Conservation (phyloP, 2,888 invertebrate species). For the Scaptomyza caliginosa region DNA sequence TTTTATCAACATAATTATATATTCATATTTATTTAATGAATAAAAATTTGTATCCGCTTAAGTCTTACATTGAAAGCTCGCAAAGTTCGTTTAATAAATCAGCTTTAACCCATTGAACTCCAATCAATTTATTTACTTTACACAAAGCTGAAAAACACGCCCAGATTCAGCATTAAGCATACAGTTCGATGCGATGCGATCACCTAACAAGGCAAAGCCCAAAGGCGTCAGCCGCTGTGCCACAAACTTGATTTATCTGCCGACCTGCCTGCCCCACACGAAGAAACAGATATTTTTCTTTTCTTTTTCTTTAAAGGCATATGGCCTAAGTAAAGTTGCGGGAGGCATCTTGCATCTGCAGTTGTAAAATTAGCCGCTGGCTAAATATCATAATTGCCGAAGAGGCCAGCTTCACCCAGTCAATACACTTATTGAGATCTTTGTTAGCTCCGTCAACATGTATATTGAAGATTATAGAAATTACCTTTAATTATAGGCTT, state of each 20-base stretch:
- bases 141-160: conserved; percentile 16
- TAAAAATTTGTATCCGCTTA: not conserved
- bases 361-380: conserved; percentile 51
- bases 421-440: conserved; percentile 38
- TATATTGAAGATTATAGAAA: conserved; percentile 33
- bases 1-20: not conserved
- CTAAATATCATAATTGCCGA: conserved; percentile 51
- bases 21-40: no score
- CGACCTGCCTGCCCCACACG: conserved; percentile 51
- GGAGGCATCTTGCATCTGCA: conserved; percentile 17
- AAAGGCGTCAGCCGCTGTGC: conserved; percentile 44
- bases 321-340: conserved; percentile 8
- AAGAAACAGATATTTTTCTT: conserved; percentile 18
- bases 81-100: conserved; percentile 35
- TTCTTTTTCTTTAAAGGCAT: conserved; percentile 19
- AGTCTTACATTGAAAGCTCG: not conserved
- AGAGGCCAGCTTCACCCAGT: conserved; percentile 10
- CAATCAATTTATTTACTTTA: conserved; percentile 59
- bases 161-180: conserved; percentile 24
- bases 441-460: conserved; percentile 28
- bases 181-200: conserved; percentile 23
- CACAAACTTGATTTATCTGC: conserved; percentile 60
- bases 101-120: conserved; percentile 45
- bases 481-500: conserved; percentile 45
- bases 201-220: conserved; percentile 35